Evolutionary conservation across 2,113 vertebrate genomes (phyloP).

Genomic region (Dipodomys stephensi): DNA sequence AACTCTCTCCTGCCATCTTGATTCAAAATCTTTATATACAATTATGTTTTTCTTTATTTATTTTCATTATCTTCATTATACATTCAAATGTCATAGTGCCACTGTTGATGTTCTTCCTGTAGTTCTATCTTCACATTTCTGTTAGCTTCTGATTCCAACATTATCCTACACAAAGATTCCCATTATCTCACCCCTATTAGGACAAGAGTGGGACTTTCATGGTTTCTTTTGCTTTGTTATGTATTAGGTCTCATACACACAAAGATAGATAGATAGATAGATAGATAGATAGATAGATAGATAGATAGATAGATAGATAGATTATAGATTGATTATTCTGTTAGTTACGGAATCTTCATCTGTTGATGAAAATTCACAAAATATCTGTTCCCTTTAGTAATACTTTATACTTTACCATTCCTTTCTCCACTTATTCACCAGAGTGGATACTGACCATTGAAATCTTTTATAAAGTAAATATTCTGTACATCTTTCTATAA

Average conservation of each 20-base stretch:
- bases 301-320: too few species aligned
- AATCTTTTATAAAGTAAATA: not conserved
- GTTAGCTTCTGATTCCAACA: not conserved
- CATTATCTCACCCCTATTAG: too few species aligned
- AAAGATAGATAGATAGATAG: too few species aligned
- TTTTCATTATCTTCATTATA: not conserved
- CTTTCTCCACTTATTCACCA: not conserved
- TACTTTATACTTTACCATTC: not conserved
- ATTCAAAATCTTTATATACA: not conserved
- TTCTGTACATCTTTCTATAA: not conserved
- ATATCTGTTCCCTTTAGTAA: not conserved
- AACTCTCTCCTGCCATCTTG: not conserved
- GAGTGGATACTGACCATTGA: not conserved
- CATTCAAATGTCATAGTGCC: not conserved
- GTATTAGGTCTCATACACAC: too few species aligned
- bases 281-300: too few species aligned
- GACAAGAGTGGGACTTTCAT: not conserved
- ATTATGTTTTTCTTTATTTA: not conserved
- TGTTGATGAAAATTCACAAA: not conserved
- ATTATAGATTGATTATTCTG: not conserved
- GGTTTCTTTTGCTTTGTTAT: not conserved
- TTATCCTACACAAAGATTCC: rapidly evolving
- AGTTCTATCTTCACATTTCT: not conserved
- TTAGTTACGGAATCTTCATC: not conserved
- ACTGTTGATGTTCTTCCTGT: not conserved